A percentile compares a stretch with the other conserved stretches of the same genome.
Conservation (phyloP, 2,888 invertebrate genomes). For the Abrostola triplasia region DNA sequence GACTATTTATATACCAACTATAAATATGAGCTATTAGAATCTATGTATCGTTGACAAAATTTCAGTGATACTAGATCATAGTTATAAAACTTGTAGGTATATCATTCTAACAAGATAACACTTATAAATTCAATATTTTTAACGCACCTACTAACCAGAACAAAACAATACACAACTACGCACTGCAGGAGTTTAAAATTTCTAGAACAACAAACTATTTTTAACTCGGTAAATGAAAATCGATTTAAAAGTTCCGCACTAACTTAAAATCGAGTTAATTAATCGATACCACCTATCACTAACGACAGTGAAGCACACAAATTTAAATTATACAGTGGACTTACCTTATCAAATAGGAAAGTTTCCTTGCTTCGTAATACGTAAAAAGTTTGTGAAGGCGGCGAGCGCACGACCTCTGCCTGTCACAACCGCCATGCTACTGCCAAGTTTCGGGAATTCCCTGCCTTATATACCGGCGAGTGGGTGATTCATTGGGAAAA, state of each 20-base stretch:
- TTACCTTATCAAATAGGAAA: slow-evolving; percentile 72
- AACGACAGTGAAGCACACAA: slow-evolving; percentile 28
- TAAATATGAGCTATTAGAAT: too few relatives aligned
- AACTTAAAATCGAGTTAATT: slow-evolving; percentile 20
- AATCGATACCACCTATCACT: slow-evolving; percentile 19
- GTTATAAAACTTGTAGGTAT: too few relatives aligned
- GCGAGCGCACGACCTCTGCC: slow-evolving; percentile 55
- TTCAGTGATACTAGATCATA: too few relatives aligned
- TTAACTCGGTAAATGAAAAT: slow-evolving; percentile 51
- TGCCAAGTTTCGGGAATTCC: slow-evolving; percentile 68
- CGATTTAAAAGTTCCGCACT: slow-evolving; percentile 49
- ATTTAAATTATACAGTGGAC: slow-evolving; percentile 43
- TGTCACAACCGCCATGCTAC: slow-evolving; percentile 52
- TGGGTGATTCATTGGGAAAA: slow-evolving; percentile 65
- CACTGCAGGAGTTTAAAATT: slow-evolving; percentile 7
- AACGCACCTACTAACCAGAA: background rate
- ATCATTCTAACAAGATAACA: too few relatives aligned
- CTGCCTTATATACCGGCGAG: slow-evolving; percentile 72
- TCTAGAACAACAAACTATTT: slow-evolving; percentile 45
- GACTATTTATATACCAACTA: too few relatives aligned
- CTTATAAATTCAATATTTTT: too few relatives aligned
- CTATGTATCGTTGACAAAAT: too few relatives aligned
- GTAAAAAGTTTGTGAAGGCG: slow-evolving; percentile 79
- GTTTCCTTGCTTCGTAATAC: slow-evolving; percentile 67
- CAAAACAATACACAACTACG: background rate